Evolutionary conservation across 2,888 invertebrate species (phyloP), one percentile per base, ranked within the genome.

Genomic region (Callimorpha dominula): DNA sequence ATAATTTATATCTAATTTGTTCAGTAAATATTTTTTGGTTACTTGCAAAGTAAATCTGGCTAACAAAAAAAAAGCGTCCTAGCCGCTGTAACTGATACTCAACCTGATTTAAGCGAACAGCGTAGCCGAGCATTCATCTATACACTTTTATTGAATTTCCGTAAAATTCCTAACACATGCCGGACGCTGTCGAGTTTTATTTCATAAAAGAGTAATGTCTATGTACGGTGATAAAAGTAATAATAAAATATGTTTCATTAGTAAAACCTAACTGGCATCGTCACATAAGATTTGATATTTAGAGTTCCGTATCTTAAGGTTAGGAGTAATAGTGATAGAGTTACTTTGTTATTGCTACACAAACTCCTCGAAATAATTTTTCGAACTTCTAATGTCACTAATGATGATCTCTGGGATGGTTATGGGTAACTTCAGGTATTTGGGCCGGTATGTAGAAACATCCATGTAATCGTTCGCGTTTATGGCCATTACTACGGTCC

Each of bases 81-180:
- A 71, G 49, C 49, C 82, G 80, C 86, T 72, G 0, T 20, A 74
- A 85, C 65, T 78, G 43, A 0, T 11, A 67, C 88, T 85, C 52
- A 31, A 74, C 83, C 78, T 71, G 67, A 70, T 80, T 67, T 68
- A 76, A 82, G 76, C 77, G 83, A 82, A 87, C 87, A 85, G 81
- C 82, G 87, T 82, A 83, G 85, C 85, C 82, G 86, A 86, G 86
- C 81, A 62, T 80, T 77, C 82, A 79, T 85, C 81, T 75, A 80
- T 83, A 85, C 85, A 85, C 91, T 91, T 60, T 91, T 93, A 93
- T 93, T 94, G 92, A 92, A 93, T 93, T 94, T 92, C 89, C 88
- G 90, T 83, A 85, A 90, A 92, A 93, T 93, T 91, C 91, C 91
- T 90, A 90, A 91, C 93, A 91, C 91, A 92, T 91, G 88, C 89